phyloP scores from a whole-genome alignment of 2,797 vertebrate species.

The Sphenodon punctatus region DNA sequence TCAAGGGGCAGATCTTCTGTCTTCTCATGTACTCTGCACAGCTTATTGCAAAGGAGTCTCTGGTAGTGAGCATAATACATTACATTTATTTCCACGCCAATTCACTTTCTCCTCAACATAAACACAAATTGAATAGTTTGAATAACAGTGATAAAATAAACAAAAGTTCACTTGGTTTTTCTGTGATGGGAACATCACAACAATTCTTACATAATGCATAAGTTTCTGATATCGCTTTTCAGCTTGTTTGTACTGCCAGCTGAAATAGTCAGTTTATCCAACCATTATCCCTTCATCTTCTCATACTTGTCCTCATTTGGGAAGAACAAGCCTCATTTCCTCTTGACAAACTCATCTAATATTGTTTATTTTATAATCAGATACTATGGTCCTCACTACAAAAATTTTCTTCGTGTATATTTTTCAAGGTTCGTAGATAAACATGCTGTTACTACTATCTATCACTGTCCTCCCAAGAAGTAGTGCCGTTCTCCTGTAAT shows the following conservation, averaged over 20 bases:
- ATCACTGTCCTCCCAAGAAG: background rate
- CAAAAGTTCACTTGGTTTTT: background rate
- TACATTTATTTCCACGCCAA: background rate
- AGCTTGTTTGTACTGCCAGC: background rate
- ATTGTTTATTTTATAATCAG: background rate
- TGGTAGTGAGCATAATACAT: background rate
- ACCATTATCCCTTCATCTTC: too few species aligned
- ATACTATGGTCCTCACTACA: background rate
- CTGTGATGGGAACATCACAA: background rate
- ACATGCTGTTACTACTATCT: too few species aligned
- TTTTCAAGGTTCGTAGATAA: background rate
- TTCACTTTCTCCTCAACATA: background rate
- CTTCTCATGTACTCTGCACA: too few species aligned
- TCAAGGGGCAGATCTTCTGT: too few species aligned
- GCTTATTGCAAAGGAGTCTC: too few species aligned
- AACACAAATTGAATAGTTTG: background rate
- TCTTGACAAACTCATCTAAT: background rate
- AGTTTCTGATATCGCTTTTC: background rate
- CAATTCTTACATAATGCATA: background rate
- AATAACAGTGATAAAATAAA: background rate
- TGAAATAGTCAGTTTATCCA: too few species aligned
- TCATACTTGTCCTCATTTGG: background rate
- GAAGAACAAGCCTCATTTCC: background rate
- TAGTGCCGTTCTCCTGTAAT: background rate
- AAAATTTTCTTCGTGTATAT: background rate